phyloP scores from a whole-genome alignment of 2,888 invertebrate genomes.

The Latrodectus hesperus region DNA sequence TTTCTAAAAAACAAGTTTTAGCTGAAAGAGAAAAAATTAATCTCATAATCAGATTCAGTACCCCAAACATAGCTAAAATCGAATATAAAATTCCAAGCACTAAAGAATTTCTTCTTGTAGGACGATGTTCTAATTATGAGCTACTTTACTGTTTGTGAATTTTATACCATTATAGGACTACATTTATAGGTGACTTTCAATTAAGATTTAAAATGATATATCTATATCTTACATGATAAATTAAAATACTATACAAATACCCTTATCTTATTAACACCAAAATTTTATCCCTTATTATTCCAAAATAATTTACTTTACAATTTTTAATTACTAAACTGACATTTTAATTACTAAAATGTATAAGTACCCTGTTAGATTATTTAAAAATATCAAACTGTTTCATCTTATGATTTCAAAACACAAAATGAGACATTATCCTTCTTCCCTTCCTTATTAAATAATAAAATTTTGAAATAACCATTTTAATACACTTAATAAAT shows the following conservation, averaged over 20 bases:
- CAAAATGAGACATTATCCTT: neutral
- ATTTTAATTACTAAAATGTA: neutral
- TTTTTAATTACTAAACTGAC: neutral
- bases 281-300: no score
- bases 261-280: no score
- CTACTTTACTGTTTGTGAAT: neutral
- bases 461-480: no score
- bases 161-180: neutral
- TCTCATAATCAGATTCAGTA: no score
- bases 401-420: neutral
- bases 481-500: no score
- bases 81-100: neutral
- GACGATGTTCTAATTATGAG: neutral
- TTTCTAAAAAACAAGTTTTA: no score
- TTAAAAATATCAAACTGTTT: neutral
- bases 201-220: neutral
- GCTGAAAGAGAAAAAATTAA: no score
- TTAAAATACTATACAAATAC: no score
- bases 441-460: no score
- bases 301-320: neutral
- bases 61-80: no score
- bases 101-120: neutral
- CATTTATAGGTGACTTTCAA: neutral
- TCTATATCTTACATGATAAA: neutral
- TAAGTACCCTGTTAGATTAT: neutral